Base-by-base conservation (phyloP, 2,113 vertebrate species). In the Pluvialis apricaria region DNA sequence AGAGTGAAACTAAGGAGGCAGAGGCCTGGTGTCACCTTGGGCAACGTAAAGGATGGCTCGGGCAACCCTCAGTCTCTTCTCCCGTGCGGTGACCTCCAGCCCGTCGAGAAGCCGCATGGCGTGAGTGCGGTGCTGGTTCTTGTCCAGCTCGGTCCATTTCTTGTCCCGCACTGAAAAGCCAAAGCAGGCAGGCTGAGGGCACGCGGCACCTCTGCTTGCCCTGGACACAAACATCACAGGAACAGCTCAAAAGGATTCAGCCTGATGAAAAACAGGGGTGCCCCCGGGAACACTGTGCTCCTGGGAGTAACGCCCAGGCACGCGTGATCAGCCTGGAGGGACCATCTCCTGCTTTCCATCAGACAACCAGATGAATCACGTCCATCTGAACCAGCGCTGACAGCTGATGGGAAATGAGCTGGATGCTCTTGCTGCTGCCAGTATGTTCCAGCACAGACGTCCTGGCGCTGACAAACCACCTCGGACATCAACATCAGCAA, bases 31-130 rank as follows among this genome's bases (percentile, higher is more conserved):
- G 6, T 93, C 85, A 96, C 99, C 99, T 98, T 99, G 99, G 83
- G 99, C 99, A 96, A 99, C 98, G 34, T 99, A 99, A 68, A 99
- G 99, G 91, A 99, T 99, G 32, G 99, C 99, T 76, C 99, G 96
- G 15, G 99, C 99, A 34, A 99, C 99, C 95, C 98, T 99, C 61
- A 99, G 98, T 80, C 99, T 97, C 96, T 97, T 99, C 88, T 99
- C 99, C 57, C 99, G 97, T 20, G 99, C 99, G 0, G 98, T 99
- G 65, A 99, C 99, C 91, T 99, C 99, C 96, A 99, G 97, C 81
- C 99, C 98, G 14, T 99, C 99, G 58, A 99, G 97, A 15, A 99
- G 98, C 77, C 99, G 98, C 99, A 99, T 99, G 94, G 99, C 98
- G 16, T 99, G 99, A 29, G 99, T 99, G 79, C 98, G 98, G 96